Evolutionary conservation across 2,113 vertebrate species (phyloP).

Genomic region (Chlorodrepanis virens): DNA sequence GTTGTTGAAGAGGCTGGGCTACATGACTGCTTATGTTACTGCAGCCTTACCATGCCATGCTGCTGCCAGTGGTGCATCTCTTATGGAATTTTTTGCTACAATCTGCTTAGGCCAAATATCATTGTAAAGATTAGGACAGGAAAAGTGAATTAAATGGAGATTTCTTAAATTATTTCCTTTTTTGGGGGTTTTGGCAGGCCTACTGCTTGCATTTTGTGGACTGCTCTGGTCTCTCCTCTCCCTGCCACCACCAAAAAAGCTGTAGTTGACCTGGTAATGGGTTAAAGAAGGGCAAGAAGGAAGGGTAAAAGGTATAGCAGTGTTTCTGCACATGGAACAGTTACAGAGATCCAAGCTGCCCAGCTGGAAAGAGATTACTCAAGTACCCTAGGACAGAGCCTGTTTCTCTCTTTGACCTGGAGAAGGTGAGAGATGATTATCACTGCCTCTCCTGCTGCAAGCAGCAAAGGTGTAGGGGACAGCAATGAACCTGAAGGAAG

Average conservation of each 20-base stretch:
- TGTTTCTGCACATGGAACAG: not conserved
- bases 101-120: not conserved
- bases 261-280: not conserved
- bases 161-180: rapidly evolving
- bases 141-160: not conserved
- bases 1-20: not conserved
- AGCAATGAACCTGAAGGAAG: not conserved
- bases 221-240: not conserved
- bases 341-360: not conserved
- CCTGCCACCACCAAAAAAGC: not conserved
- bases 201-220: not conserved
- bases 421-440: not conserved
- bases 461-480: not conserved
- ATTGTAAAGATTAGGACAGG: not conserved
- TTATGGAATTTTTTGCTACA: not conserved
- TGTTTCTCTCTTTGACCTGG: not conserved
- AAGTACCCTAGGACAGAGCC: not conserved
- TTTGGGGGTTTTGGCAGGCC: not conserved
- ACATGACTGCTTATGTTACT: not conserved
- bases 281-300: not conserved
- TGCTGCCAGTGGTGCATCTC: not conserved
- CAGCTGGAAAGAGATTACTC: not conserved
- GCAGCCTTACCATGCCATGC: not conserved
- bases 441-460: not conserved
- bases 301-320: not conserved